These are phyloP conservation scores for Lophura nycthemera DNA, from an alignment of 2,113 vertebrate genomes.

Conservation along the genomic window DNA sequence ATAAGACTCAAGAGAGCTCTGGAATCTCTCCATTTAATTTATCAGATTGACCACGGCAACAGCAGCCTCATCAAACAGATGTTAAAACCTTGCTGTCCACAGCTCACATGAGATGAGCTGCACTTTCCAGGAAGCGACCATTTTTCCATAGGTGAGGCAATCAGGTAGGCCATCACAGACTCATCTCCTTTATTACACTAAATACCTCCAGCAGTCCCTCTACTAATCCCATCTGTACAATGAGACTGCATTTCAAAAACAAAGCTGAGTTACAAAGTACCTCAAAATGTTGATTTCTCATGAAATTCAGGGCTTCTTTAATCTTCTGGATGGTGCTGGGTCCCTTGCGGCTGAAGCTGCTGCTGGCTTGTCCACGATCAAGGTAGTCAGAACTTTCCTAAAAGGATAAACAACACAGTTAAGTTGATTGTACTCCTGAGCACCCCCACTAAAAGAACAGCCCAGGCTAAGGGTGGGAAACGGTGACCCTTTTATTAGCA, in stretches of 20 bases:
- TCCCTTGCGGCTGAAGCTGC: slow-evolving; percentile 94
- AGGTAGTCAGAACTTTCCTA: slow-evolving; percentile 95
- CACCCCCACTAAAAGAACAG: background rate
- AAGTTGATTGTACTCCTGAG: background rate
- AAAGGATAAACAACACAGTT: background rate
- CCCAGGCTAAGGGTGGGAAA: background rate
- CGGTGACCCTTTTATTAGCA: accelerated
- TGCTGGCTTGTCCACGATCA: slow-evolving; percentile 88
- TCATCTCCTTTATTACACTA: background rate
- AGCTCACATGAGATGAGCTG: background rate
- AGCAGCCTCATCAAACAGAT: background rate
- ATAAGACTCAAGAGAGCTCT: background rate
- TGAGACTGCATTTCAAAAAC: background rate
- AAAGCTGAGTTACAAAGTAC: slow-evolving; percentile 47
- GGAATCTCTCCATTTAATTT: background rate
- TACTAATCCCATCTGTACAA: background rate
- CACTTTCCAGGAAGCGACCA: background rate
- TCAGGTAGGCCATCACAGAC: background rate
- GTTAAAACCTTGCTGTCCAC: background rate
- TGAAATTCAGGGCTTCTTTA: slow-evolving; percentile 97
- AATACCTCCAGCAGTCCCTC: background rate
- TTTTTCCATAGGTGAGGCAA: background rate
- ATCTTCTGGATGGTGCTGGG: slow-evolving; percentile 98
- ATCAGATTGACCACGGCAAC: accelerated
- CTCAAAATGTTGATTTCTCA: slow-evolving; percentile 99